Conservation (phyloP, 2,113 vertebrate genomes). For the Aphelocoma coerulescens region DNA sequence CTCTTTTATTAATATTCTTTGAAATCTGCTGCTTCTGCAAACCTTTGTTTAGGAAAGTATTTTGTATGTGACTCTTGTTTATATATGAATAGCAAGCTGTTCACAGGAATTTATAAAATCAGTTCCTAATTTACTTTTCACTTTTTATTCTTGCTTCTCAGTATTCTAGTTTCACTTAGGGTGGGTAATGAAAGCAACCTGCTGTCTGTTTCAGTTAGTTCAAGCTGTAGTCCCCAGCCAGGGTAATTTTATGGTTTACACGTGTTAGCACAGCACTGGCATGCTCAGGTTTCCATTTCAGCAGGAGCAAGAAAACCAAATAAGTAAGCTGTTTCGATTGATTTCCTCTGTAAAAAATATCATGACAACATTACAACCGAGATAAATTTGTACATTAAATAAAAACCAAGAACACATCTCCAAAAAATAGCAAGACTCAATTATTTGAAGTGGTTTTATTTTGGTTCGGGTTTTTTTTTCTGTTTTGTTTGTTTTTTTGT, state of each 20-base stretch:
- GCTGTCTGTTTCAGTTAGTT: background rate
- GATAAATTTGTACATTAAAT: background rate
- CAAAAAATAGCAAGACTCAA: background rate
- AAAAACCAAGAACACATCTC: background rate
- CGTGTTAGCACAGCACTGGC: background rate
- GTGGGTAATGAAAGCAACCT: background rate
- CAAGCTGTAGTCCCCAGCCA: background rate
- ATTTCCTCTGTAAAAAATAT: constrained; percentile 7
- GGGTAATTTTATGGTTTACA: background rate
- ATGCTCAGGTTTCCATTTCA: background rate
- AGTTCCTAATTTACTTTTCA: background rate
- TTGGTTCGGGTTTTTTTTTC: background rate
- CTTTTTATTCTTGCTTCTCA: constrained; percentile 4
- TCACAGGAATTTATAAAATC: background rate
- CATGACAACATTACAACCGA: background rate
- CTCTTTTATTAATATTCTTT: background rate
- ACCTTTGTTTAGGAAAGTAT: background rate
- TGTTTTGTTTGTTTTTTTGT: no score
- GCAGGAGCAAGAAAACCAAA: background rate
- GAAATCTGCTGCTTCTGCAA: background rate
- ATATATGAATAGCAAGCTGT: background rate
- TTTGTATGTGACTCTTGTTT: background rate
- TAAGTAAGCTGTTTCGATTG: background rate
- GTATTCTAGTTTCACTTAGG: background rate
- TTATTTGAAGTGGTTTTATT: background rate